Evolutionary conservation across 2,888 invertebrate genomes (phyloP).

Genomic region (Rhagium mordax): DNA sequence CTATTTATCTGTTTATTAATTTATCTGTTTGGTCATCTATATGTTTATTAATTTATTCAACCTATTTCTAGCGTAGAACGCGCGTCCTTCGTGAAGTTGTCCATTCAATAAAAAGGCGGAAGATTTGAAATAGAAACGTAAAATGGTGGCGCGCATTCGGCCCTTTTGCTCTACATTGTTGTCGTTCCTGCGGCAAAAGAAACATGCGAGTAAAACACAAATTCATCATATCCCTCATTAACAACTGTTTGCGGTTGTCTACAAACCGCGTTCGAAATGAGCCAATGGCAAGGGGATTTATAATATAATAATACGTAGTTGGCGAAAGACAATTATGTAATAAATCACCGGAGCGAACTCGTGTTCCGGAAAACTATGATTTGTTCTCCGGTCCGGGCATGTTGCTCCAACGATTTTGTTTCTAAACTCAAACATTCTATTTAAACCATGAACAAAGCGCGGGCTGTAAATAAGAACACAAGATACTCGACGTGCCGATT

Average conservation of each 20-base stretch:
- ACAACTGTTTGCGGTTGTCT: neutral
- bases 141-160: too few relatives aligned
- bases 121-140: too few relatives aligned
- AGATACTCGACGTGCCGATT: neutral
- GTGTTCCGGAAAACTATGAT: neutral
- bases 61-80: too few relatives aligned
- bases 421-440: neutral
- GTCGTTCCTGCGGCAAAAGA: neutral
- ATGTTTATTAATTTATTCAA: too few relatives aligned
- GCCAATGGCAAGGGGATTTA: neutral
- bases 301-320: neutral
- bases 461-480: neutral
- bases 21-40: too few relatives aligned
- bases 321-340: neutral
- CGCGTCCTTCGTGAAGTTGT: too few relatives aligned
- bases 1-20: too few relatives aligned
- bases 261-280: neutral
- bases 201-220: neutral
- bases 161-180: neutral
- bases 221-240: neutral
- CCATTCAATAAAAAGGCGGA: too few relatives aligned
- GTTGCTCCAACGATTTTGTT: neutral
- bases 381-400: neutral
- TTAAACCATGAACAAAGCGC: neutral
- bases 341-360: neutral